Percentiles rank a stretch among this genome's conserved stretches.
Conservation (phyloP, 2,888 invertebrate species). For the Standfussiana lucernea region DNA sequence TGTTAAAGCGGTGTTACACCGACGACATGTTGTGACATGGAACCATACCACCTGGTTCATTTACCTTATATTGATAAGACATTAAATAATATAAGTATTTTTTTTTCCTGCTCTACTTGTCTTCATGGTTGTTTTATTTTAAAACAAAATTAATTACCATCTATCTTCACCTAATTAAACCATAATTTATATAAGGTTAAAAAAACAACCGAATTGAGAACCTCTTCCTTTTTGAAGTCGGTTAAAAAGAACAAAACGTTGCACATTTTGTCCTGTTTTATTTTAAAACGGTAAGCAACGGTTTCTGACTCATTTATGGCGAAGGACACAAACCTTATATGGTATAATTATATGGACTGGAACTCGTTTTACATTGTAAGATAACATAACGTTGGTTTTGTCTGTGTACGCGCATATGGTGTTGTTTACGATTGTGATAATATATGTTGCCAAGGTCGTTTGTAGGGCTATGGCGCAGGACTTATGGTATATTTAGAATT, state of each 20-base stretch:
- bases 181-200: too few relatives aligned
- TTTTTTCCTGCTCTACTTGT: neutral
- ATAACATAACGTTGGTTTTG: neutral
- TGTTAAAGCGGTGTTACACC: neutral
- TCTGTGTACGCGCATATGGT: conserved; percentile 7
- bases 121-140: neutral
- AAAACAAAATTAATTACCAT: neutral
- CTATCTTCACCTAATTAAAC: neutral
- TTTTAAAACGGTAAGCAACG: conserved; percentile 1
- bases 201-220: too few relatives aligned
- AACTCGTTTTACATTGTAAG: conserved; percentile 13
- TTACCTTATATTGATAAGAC: neutral
- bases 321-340: conserved; percentile 34
- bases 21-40: neutral
- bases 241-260: neutral
- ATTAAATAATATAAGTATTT: neutral
- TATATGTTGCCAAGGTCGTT: conserved; percentile 12
- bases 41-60: neutral
- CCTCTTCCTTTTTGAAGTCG: too few relatives aligned
- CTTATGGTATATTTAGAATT: neutral
- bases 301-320: conserved; percentile 43
- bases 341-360: conserved; percentile 8
- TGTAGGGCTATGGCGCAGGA: neutral
- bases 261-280: neutral
- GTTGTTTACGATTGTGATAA: conserved; percentile 36